phyloP scores from a whole-genome alignment of 2,888 invertebrate species.

The Torymus aiolomorphi region DNA sequence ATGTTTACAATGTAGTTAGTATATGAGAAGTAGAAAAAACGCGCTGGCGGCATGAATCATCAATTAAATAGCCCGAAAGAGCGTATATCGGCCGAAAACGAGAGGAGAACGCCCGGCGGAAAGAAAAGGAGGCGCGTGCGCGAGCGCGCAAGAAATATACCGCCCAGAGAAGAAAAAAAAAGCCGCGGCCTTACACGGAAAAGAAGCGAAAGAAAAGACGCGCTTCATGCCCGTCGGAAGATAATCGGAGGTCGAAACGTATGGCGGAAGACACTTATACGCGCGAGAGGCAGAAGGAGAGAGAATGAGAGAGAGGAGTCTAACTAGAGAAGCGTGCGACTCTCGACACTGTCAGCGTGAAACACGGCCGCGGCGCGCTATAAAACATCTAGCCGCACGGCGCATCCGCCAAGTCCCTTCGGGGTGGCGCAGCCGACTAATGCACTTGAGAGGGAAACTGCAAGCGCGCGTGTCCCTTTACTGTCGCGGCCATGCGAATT shows the following conservation, averaged over 20 bases:
- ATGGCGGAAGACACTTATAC: conserved; percentile 48
- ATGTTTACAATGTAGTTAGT: conserved; percentile 53
- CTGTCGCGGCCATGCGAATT: conserved; percentile 36
- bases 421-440: conserved; percentile 15
- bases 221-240: conserved; percentile 41
- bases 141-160: not conserved
- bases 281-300: too few species aligned
- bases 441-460: not conserved
- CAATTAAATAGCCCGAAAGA: conserved; percentile 52
- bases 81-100: conserved; percentile 20
- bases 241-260: conserved; percentile 52
- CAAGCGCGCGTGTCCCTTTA: conserved; percentile 41
- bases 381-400: conserved; percentile 43
- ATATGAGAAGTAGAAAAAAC: conserved; percentile 14
- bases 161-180: not conserved
- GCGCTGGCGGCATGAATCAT: conserved; percentile 62
- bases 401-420: not conserved
- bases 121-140: not conserved
- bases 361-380: conserved; percentile 49
- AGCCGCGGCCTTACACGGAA: not conserved
- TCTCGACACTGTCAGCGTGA: conserved; percentile 54
- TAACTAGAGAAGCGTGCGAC: conserved; percentile 56
- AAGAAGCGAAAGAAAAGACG: not conserved
- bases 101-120: conserved; percentile 1
- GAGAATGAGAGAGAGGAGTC: conserved; percentile 14